Percentiles rank a stretch among this genome's conserved stretches.
Evolutionary conservation across 2,113 vertebrate species (phyloP).

Genomic region (Etheostoma spectabile): DNA sequence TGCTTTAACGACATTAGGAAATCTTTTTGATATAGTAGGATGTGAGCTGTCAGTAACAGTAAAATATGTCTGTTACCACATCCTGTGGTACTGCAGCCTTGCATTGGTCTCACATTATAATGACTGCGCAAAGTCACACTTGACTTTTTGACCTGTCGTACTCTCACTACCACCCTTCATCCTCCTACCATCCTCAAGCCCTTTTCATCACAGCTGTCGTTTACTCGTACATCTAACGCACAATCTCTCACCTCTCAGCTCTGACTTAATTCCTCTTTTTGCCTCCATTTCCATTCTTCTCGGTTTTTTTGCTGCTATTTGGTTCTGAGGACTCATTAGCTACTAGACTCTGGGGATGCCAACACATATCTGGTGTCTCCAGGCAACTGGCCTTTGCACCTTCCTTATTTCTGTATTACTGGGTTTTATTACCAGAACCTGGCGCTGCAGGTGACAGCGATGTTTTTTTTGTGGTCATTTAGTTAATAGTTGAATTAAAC

Average conservation of each 20-base stretch:
- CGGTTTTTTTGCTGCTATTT: neutral
- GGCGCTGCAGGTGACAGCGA: constrained; percentile 24
- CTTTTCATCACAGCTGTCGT: neutral
- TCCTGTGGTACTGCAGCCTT: neutral
- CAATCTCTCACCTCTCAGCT: constrained; percentile 15
- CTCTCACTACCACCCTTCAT: constrained; percentile 20
- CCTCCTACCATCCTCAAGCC: neutral
- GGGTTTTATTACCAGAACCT: constrained; percentile 35
- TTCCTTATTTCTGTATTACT: constrained; percentile 27
- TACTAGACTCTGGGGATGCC: constrained; percentile 23
- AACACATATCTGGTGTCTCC: constrained; percentile 36
- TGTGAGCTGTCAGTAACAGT: constrained; percentile 4
- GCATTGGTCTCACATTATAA: constrained; percentile 13
- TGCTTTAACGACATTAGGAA: neutral
- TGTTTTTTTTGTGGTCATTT: constrained; percentile 29
- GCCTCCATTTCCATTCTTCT: neutral
- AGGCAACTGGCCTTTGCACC: constrained; percentile 9
- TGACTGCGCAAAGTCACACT: neutral
- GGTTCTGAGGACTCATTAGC: constrained; percentile 10
- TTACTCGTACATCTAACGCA: neutral
- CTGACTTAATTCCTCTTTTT: neutral
- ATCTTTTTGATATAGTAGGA: neutral
- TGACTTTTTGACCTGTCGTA: constrained; percentile 27
- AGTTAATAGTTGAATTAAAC: constrained; percentile 18
- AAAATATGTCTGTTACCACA: constrained; percentile 17